These are phyloP conservation scores for Lepidurus arcticus DNA, from an alignment of 1,140 invertebrate species.

Conservation along the genomic window DNA sequence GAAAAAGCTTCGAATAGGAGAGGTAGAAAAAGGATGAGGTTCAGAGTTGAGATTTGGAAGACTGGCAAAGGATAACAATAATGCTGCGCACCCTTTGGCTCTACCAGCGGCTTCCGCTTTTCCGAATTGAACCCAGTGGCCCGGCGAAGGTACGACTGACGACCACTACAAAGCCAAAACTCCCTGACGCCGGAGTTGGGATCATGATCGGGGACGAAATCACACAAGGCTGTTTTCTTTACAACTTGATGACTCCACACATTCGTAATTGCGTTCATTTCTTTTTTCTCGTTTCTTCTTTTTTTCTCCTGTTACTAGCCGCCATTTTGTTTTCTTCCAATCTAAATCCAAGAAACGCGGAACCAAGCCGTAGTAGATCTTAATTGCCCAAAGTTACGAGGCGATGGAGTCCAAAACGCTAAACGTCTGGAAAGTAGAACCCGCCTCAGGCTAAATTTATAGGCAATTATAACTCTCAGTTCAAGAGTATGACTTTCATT, in stretches of 20 bases:
- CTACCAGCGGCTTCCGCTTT: not conserved
- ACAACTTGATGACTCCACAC: slow-evolving; percentile 6
- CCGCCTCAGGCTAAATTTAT: not conserved
- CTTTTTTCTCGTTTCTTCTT: not conserved
- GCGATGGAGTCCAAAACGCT: not conserved
- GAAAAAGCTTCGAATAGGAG: not conserved
- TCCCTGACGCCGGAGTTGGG: not conserved
- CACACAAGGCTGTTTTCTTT: not conserved
- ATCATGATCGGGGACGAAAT: not conserved
- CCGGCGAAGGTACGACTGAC: not conserved
- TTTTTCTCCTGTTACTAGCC: not conserved
- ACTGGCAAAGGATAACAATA: not conserved
- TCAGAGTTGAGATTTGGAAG: not conserved
- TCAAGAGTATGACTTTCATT: not conserved
- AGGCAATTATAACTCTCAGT: not conserved
- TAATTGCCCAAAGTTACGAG: not conserved
- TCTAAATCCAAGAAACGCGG: not conserved
- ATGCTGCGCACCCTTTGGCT: not conserved
- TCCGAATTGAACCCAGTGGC: not conserved
- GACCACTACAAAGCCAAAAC: not conserved
- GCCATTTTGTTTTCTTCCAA: too few species aligned
- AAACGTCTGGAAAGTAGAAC: not conserved
- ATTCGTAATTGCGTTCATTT: slow-evolving; percentile 3
- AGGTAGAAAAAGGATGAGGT: not conserved
- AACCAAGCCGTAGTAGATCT: not conserved